A percentile compares a stretch with the other conserved stretches of the same genome.
Evolutionary conservation across 2,797 vertebrate species (phyloP).

Genomic region (Hozukius guyotensis): DNA sequence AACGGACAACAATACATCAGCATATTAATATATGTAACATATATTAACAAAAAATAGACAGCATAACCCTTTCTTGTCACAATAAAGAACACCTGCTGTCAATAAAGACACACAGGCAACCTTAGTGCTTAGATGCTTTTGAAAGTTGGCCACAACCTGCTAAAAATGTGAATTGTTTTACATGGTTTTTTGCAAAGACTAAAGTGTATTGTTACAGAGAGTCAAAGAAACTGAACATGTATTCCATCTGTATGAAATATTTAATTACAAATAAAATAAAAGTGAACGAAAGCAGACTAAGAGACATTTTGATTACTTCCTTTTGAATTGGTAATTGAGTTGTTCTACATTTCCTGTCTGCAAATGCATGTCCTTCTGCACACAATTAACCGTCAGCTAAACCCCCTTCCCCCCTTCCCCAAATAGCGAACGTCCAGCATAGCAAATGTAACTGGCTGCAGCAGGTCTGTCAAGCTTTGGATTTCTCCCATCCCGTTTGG

Average conservation of each 20-base stretch:
- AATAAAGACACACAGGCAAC: not conserved
- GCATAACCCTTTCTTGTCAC: not conserved
- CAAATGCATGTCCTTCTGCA: not conserved
- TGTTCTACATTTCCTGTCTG: not conserved
- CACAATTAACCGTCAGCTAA: not conserved
- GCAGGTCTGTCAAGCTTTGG: not conserved
- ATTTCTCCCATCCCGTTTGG: no score
- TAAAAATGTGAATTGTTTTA: slow-evolving; percentile 66
- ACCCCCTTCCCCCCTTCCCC: not conserved
- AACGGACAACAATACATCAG: not conserved
- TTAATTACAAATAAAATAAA: slow-evolving; percentile 67
- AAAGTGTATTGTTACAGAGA: slow-evolving; percentile 71
- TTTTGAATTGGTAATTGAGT: not conserved
- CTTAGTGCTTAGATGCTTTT: slow-evolving; percentile 60
- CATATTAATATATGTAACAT: not conserved
- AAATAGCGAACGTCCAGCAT: not conserved
- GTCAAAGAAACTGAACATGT: slow-evolving; percentile 58
- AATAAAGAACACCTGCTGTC: not conserved
- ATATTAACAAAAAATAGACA: not conserved
- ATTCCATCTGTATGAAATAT: slow-evolving; percentile 63
- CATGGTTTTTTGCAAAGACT: slow-evolving; percentile 66
- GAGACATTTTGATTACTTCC: not conserved
- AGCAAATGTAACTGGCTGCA: not conserved
- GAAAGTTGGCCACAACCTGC: slow-evolving; percentile 42
- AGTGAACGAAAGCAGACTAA: slow-evolving; percentile 25